Conservation (phyloP, 2,113 vertebrate genomes). For the Craseonycteris thonglongyai region DNA sequence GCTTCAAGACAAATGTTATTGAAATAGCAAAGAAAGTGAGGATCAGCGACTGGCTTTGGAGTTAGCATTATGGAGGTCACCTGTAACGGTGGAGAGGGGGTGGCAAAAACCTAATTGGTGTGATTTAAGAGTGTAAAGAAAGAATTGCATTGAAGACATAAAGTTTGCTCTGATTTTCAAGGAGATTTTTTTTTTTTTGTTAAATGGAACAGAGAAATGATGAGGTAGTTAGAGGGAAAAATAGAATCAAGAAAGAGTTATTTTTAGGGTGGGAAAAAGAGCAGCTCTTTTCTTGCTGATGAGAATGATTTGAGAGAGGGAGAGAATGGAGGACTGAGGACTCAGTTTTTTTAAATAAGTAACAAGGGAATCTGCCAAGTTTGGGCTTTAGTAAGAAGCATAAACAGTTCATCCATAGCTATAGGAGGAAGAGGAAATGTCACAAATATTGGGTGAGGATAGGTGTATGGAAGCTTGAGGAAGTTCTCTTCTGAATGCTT, state of each 20-base stretch:
- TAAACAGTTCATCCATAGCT: background rate
- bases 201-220: background rate
- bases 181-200: background rate
- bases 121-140: background rate
- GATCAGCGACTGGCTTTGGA: background rate
- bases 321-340: background rate
- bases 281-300: background rate
- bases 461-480: background rate
- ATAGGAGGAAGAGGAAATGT: background rate
- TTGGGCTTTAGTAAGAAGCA: background rate
- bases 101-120: background rate
- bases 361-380: background rate
- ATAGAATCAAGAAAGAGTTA: background rate
- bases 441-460: background rate
- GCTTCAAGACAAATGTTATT: background rate
- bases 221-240: background rate
- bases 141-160: background rate
- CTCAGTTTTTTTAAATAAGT: background rate
- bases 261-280: conserved; percentile 5
- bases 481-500: background rate
- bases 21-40: background rate
- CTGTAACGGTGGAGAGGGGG: background rate
- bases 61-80: background rate
- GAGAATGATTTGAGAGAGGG: background rate
- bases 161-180: background rate